phyloP scores from a whole-genome alignment of 2,113 vertebrate species.

The Gambusia affinis region DNA sequence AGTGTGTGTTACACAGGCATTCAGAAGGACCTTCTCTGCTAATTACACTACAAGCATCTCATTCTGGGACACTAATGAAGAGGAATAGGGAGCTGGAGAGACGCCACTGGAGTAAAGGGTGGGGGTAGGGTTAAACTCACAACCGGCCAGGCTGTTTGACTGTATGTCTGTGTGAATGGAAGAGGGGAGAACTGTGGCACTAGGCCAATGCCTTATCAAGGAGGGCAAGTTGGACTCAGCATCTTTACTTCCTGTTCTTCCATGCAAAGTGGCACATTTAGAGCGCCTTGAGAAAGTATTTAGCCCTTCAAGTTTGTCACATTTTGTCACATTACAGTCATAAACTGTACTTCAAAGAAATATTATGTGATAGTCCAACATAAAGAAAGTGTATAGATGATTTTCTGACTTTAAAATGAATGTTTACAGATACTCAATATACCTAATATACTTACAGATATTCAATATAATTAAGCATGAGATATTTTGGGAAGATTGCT shows the following conservation, averaged over 20 bases:
- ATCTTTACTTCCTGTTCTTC: conserved; percentile 48
- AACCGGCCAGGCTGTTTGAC: conserved; percentile 46
- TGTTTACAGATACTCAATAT: too few species aligned
- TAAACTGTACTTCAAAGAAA: not conserved
- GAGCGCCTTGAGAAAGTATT: too few species aligned
- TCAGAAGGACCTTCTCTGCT: conserved; percentile 68
- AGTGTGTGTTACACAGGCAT: conserved; percentile 61
- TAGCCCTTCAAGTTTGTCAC: conserved; percentile 14
- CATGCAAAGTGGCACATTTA: conserved; percentile 15
- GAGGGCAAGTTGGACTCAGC: conserved; percentile 59
- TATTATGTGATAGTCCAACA: not conserved
- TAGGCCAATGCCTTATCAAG: conserved; percentile 68
- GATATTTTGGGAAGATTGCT: not conserved
- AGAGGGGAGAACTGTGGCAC: conserved; percentile 45
- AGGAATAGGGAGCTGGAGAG: conserved; percentile 65
- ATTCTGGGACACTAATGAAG: conserved; percentile 77
- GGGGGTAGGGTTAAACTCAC: conserved; percentile 41
- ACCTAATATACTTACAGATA: too few species aligned
- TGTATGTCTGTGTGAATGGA: conserved; percentile 18
- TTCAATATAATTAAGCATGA: not conserved
- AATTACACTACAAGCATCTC: conserved; percentile 80
- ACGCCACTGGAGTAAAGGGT: conserved; percentile 57
- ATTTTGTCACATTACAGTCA: not conserved
- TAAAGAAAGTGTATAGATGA: not conserved
- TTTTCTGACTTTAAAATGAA: too few species aligned